Conservation (phyloP, 2,888 invertebrate species). For the Ennomos quercinarius region DNA sequence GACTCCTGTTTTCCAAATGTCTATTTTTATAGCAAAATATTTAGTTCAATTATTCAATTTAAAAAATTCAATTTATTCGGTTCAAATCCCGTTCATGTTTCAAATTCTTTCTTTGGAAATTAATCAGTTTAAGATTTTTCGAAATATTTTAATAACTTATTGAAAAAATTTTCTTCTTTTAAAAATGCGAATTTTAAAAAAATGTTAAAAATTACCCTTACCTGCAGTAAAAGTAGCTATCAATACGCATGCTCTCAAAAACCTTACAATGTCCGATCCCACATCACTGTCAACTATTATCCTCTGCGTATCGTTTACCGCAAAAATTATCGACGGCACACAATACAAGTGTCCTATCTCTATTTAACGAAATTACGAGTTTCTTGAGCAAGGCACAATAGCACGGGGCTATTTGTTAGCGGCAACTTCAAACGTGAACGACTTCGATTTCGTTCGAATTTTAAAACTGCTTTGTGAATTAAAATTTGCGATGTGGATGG, state of each 20-base stretch:
- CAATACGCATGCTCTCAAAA: conserved; percentile 1
- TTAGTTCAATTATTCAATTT: too few species aligned
- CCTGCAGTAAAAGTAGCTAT: conserved; percentile 10
- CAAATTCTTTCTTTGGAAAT: too few species aligned
- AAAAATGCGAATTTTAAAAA: too few species aligned
- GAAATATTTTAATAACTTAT: too few species aligned
- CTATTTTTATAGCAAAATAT: too few species aligned
- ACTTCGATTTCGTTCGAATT: conserved; percentile 36
- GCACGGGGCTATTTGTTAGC: conserved; percentile 43
- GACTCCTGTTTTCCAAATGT: too few species aligned
- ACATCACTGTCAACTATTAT: conserved; percentile 77
- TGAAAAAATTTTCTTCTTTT: too few species aligned
- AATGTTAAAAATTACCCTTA: too few species aligned
- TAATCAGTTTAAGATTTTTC: too few species aligned
- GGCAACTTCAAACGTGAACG: conserved; percentile 61
- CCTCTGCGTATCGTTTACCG: conserved; percentile 82
- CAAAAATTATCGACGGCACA: conserved; percentile 77
- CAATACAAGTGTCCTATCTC: conserved; percentile 71
- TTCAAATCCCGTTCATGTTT: too few species aligned
- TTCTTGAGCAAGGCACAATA: conserved; percentile 51
- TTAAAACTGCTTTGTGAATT: conserved; percentile 34
- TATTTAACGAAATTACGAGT: conserved; percentile 81
- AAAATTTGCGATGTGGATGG: conserved; percentile 11
- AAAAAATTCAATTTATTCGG: too few species aligned
- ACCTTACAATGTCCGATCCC: conserved; percentile 53